phyloP scores from a whole-genome alignment of 2,888 invertebrate genomes.

The Tridacna crocea region DNA sequence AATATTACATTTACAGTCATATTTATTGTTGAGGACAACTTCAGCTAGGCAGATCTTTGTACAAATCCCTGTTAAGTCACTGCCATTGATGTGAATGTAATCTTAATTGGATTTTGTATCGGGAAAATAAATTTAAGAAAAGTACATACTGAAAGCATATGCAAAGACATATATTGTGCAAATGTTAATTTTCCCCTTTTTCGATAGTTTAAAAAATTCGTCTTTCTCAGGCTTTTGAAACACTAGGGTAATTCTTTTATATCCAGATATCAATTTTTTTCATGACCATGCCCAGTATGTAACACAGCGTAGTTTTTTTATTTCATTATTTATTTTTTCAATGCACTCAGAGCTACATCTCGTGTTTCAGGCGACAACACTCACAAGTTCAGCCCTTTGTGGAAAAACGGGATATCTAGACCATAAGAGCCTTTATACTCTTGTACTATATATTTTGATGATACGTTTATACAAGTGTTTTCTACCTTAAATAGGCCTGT shows the following conservation, averaged over 20 bases:
- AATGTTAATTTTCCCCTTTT: too few relatives aligned
- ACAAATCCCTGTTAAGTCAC: too few relatives aligned
- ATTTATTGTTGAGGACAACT: too few relatives aligned
- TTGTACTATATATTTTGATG: constrained; percentile 7
- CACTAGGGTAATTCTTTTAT: background rate
- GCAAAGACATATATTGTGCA: too few relatives aligned
- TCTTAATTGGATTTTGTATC: too few relatives aligned
- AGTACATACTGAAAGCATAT: too few relatives aligned
- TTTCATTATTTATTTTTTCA: background rate
- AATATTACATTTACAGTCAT: too few relatives aligned
- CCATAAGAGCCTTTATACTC: constrained; percentile 27
- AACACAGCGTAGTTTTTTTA: background rate
- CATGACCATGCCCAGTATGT: background rate
- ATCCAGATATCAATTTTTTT: background rate
- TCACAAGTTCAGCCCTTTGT: constrained; percentile 74
- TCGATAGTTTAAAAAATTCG: too few relatives aligned
- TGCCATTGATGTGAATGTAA: too few relatives aligned
- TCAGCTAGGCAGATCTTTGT: too few relatives aligned
- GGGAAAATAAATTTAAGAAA: too few relatives aligned
- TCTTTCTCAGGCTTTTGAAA: too few relatives aligned
- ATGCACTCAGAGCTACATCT: constrained; percentile 59
- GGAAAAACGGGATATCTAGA: constrained; percentile 70
- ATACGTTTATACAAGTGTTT: constrained; percentile 8
- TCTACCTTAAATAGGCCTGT: background rate
- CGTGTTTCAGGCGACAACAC: constrained; percentile 71